Evolutionary conservation across 2,888 invertebrate species (phyloP), one percentile per base, ranked within the genome.

Genomic region (Parnassius glacialis): DNA sequence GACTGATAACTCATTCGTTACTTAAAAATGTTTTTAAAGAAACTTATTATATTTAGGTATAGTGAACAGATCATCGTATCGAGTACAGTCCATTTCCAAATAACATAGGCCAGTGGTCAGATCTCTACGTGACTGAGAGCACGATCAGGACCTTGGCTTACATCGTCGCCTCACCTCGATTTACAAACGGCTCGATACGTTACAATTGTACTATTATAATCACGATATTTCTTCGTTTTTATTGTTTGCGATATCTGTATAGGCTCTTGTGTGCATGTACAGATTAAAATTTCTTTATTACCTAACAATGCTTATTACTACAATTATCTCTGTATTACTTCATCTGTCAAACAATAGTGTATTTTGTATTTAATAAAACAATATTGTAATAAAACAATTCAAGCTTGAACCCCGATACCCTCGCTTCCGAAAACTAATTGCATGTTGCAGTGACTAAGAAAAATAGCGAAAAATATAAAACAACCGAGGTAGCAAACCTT

Each of bases 121-220:
- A 13, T 48, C 7, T n/a, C 48, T 69, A 73, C 73, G 74, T 74
- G 73, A 71, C 68, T 57, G 59, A 53, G 52, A 64, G 68, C 72
- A 74, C 69, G 69, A 61, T 55, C 43, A 34, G 47, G 64, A 60
- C 75, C 76, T 76, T 76, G 74, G 74, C 71, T 73, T 63, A 68
- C 68, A 68, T 70, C 54, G 58, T 53, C 51, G 41, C 52, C 53
- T 59, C 61, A 61, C 57, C 67, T 66, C 66, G 65, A 61, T 53
- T 34, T 41, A 34, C 47, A 13, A 48, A 13, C 9, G 9, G 2
- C 48, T 48, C 48, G 48, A 48, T 48, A 13, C 48, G 1, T 48
- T 48, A 48, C 48, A 10, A 13, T 48, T 48, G 11, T 48, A 12
- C 13, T 48, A 13, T 48, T 48, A 13, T 48, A 7, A 7, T 13